Evolutionary conservation across 2,797 vertebrate species (phyloP).

Genomic region (Pogonophryne albipinna): DNA sequence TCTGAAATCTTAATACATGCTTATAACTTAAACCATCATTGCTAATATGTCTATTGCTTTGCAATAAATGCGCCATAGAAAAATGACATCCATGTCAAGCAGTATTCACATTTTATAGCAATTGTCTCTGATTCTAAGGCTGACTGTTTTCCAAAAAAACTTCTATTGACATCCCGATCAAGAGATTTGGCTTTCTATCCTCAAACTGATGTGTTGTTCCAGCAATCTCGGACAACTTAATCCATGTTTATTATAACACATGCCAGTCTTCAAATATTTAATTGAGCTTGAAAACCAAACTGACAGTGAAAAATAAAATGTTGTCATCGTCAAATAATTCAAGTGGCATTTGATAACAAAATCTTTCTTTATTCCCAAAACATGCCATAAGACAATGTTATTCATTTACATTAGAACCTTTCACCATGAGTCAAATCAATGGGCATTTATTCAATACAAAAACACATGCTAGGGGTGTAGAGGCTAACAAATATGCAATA

Average conservation of each 20-base stretch:
- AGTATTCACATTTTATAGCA: background rate
- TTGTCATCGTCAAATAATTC: background rate
- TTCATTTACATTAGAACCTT: background rate
- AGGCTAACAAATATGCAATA: background rate
- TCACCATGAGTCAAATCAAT: background rate
- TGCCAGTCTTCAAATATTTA: background rate
- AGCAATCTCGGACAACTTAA: slow-evolving; percentile 3
- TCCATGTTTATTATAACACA: slow-evolving; percentile 6
- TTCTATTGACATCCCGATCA: background rate
- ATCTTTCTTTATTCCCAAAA: background rate
- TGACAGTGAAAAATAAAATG: background rate
- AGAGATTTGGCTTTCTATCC: too few species aligned
- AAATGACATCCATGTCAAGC: background rate
- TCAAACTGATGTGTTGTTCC: background rate
- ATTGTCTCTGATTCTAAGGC: background rate
- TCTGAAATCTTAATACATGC: background rate
- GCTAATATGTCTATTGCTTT: background rate
- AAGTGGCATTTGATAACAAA: background rate
- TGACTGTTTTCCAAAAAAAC: slow-evolving; percentile 7
- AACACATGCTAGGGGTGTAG: background rate
- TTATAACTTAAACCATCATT: background rate
- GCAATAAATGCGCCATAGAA: background rate
- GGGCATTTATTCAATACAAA: background rate
- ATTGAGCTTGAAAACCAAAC: slow-evolving; percentile 1
- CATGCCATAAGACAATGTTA: background rate